Conservation (phyloP, 2,888 invertebrate species). For the Mellilla xanthometata region DNA sequence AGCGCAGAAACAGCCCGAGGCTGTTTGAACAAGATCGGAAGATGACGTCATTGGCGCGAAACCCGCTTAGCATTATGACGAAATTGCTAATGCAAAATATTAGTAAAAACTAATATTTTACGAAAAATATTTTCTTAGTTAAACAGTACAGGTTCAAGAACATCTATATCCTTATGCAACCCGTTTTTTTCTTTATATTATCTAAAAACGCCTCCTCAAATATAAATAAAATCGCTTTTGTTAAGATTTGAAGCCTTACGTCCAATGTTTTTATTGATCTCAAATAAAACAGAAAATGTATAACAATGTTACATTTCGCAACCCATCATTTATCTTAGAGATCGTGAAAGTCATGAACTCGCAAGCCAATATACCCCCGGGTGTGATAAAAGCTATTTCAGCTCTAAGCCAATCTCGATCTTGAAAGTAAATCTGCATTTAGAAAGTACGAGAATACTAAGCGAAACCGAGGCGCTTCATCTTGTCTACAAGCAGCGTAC, state of each 20-base stretch:
- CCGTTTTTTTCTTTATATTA: too few species aligned
- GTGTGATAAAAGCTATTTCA: conserved; percentile 12
- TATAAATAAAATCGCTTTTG: too few species aligned
- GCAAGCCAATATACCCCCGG: conserved; percentile 9
- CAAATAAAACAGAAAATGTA: too few species aligned
- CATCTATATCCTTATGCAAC: too few species aligned
- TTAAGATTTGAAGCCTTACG: too few species aligned
- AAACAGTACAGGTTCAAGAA: too few species aligned
- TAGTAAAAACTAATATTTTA: too few species aligned
- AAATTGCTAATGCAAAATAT: not conserved
- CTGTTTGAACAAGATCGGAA: not conserved
- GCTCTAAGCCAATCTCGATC: conserved; percentile 17
- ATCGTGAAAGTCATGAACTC: not conserved
- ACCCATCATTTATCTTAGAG: not conserved
- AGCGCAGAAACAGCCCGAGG: not conserved
- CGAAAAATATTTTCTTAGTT: too few species aligned
- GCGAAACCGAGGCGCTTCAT: conserved; percentile 25
- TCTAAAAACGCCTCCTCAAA: too few species aligned
- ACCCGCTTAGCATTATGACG: not conserved
- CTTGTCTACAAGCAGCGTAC: conserved; percentile 40
- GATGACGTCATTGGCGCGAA: conserved; percentile 3
- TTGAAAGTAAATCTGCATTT: conserved; percentile 23
- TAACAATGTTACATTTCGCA: not conserved
- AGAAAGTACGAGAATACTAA: conserved; percentile 24
- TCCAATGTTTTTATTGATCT: too few species aligned